Conservation (phyloP, 2,113 vertebrate genomes). For the Etheostoma cragini region DNA sequence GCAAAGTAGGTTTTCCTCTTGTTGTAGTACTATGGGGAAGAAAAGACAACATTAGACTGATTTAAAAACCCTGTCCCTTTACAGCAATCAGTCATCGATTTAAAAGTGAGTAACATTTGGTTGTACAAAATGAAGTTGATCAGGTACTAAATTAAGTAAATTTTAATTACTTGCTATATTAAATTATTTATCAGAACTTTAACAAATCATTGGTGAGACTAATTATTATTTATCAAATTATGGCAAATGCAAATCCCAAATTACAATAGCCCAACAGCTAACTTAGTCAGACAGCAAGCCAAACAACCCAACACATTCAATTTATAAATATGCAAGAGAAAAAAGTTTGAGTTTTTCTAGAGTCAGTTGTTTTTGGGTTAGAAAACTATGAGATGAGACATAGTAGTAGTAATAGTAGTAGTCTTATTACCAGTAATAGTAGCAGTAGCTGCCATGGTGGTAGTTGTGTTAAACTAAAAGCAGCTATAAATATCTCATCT, state of each 20-base stretch:
- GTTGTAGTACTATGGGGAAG: conserved; percentile 91
- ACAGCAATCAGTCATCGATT: neutral
- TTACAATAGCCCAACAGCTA: neutral
- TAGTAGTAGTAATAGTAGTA: neutral
- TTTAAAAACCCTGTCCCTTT: neutral
- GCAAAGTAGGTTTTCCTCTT: conserved; percentile 98
- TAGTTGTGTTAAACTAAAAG: neutral
- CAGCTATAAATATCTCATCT: neutral
- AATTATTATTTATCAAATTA: neutral
- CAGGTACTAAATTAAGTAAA: neutral
- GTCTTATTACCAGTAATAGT: neutral
- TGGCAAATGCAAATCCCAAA: neutral
- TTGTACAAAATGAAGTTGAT: neutral
- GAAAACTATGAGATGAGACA: neutral
- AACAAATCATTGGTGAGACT: neutral
- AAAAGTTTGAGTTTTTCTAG: too few relatives aligned
- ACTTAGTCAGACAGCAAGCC: neutral
- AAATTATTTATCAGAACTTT: neutral
- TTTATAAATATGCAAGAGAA: neutral
- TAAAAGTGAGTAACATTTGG: neutral
- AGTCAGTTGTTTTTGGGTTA: neutral
- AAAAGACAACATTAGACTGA: neutral
- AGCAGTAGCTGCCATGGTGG: neutral
- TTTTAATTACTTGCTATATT: neutral
- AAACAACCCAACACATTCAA: neutral